phyloP scores from a whole-genome alignment of 2,113 vertebrate species.

The Oncorhynchus masou region DNA sequence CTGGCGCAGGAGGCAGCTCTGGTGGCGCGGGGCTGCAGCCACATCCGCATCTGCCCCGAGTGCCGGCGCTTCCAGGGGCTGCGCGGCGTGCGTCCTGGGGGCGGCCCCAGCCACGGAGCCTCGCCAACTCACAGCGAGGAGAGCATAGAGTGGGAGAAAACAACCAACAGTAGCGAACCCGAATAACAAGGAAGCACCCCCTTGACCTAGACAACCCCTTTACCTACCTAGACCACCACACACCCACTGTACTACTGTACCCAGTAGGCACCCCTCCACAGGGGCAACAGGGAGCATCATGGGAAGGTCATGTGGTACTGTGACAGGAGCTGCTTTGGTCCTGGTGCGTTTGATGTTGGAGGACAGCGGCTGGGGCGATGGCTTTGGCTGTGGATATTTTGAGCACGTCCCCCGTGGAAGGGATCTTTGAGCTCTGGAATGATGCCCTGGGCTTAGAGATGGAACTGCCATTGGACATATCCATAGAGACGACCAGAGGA shows the following conservation, averaged over 20 bases:
- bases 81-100: conserved; percentile 71
- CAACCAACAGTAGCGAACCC: conserved; percentile 93
- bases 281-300: conserved; percentile 21
- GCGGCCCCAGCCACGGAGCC: conserved; percentile 59
- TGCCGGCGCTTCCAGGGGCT: conserved; percentile 94
- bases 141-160: conserved; percentile 94
- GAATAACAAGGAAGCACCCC: conserved; percentile 75
- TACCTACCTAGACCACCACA: not conserved
- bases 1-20: conserved; percentile 90
- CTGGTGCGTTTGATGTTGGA: conserved; percentile 35
- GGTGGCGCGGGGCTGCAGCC: conserved; percentile 89
- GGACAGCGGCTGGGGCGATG: conserved; percentile 20
- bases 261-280: conserved; percentile 44
- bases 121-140: conserved; percentile 88
- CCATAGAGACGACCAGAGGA: not conserved
- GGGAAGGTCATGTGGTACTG: conserved; percentile 44
- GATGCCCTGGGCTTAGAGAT: not conserved
- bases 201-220: not conserved
- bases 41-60: conserved; percentile 94
- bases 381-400: conserved; percentile 6
- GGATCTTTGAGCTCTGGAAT: conserved; percentile 4
- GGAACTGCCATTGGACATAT: not conserved
- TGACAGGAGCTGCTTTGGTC: conserved; percentile 41
- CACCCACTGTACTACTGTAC: conserved; percentile 42
- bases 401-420: not conserved